A percentile compares a stretch with the other conserved stretches of the same genome.
phyloP scores from a whole-genome alignment of 2,888 invertebrate species.

The Trachelus tabidus region DNA sequence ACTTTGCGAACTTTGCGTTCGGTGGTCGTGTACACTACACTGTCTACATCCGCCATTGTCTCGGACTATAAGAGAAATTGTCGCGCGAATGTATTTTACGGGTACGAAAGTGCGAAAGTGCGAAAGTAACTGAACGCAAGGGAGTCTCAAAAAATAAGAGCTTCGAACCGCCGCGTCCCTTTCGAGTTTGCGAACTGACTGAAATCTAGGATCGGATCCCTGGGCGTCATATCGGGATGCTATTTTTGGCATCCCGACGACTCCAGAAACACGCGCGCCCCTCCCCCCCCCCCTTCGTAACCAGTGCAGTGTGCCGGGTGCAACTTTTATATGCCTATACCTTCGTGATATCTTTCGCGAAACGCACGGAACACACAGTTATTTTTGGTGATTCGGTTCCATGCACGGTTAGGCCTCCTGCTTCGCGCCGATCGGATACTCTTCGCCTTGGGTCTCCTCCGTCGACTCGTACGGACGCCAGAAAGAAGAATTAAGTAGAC shows the following conservation, averaged over 20 bases:
- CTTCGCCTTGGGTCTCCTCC: too few species aligned
- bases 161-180: slow-evolving; percentile 44
- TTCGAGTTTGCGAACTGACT: slow-evolving; percentile 66
- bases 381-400: neutral
- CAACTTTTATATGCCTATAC: slow-evolving; percentile 55
- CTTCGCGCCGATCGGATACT: too few species aligned
- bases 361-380: neutral
- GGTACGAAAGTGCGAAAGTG: slow-evolving; percentile 15
- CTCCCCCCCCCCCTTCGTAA: slow-evolving; percentile 12
- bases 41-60: slow-evolving; percentile 91
- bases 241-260: slow-evolving; percentile 65
- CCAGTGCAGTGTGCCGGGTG: slow-evolving; percentile 64
- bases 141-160: slow-evolving; percentile 17
- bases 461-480: too few species aligned
- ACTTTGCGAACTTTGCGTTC: slow-evolving; percentile 90
- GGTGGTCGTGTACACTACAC: slow-evolving; percentile 86
- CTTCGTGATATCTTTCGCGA: slow-evolving; percentile 24
- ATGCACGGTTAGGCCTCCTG: too few species aligned
- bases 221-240: slow-evolving; percentile 65
- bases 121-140: slow-evolving; percentile 7
- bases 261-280: slow-evolving; percentile 59
- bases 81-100: slow-evolving; percentile 6
- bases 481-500: too few species aligned
- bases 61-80: slow-evolving; percentile 7
- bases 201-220: slow-evolving; percentile 64